Evolutionary conservation across 2,797 vertebrate species (phyloP), one percentile per base, ranked within the genome.

Genomic region (Pipistrellus kuhlii): DNA sequence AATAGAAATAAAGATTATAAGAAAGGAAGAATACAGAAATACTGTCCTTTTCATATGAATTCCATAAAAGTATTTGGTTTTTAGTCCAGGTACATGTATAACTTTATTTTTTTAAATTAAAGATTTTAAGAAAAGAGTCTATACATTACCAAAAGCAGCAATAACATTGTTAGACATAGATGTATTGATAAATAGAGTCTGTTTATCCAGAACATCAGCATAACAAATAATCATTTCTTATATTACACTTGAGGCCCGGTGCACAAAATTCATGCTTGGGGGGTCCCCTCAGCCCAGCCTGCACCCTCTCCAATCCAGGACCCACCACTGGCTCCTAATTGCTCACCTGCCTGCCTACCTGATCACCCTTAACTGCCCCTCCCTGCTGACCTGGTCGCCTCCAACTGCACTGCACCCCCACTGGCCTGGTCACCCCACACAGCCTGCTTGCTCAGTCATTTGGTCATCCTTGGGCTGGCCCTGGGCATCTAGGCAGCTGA

Each of bases 191-290:
- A 69, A 57, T 48, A 32, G 27, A 44, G 48, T 4, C 38, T 78
- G 5, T 82, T 72, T 48, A 92, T 46, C 35, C 44, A 71, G 62
- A 90, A 80, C 5, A 27, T 38, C 18, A 25, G 14, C 57, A 55
- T 75, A 51, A 68, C n/a, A 87, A 96, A 80, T 55, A 81, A 85
- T 62, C 57, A 69, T 55, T 72, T 71, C 73, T 81, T 48, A 25
- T 21, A 6, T 85, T 76, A 59, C 10, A 66, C 20, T 55, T 23
- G 53, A 55, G 8, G 20, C 20, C 8, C 8, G 1, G 53, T 55
- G 20, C 53, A 23, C 53, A 55, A 55, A 21, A 55, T 55, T 55
- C 20, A 0, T 55, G 53, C 53, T 23, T 2, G 8, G 17, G 51
- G 51, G 53, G 18, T 55, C 53, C 20, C 8, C 20, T 55, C 53